Evolutionary conservation across 2,113 vertebrate species (phyloP).

Genomic region (Craseonycteris thonglongyai): DNA sequence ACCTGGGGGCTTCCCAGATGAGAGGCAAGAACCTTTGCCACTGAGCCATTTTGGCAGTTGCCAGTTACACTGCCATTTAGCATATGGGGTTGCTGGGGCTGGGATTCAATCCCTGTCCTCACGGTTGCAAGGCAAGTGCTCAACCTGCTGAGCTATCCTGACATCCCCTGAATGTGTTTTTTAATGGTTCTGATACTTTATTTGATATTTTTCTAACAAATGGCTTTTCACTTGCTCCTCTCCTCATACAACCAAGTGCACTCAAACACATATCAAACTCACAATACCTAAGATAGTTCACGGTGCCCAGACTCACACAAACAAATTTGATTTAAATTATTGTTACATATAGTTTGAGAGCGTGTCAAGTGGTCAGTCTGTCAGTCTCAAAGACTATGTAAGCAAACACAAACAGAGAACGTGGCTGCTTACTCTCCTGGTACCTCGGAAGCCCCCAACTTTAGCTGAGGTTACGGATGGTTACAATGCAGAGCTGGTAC

Average conservation of each 20-base stretch:
- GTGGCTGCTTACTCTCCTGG: not conserved
- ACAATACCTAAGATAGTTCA: not conserved
- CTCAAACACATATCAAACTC: not conserved
- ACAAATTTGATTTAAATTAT: not conserved
- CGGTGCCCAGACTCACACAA: not conserved
- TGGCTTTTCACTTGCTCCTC: not conserved
- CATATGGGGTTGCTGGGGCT: no score
- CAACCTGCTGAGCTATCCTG: no score
- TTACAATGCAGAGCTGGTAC: not conserved
- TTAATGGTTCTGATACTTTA: not conserved
- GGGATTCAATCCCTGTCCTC: no score
- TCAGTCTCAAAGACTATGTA: not conserved
- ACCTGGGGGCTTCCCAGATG: no score
- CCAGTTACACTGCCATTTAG: no score
- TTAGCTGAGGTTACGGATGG: not conserved
- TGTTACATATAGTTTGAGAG: not conserved
- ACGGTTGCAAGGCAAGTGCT: no score
- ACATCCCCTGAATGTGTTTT: not conserved
- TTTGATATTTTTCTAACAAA: not conserved
- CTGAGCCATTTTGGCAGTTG: no score
- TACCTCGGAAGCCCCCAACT: not conserved
- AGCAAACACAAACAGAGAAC: slow-evolving; percentile 6
- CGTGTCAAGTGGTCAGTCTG: not conserved
- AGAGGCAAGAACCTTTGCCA: no score
- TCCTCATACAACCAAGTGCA: not conserved